Base-by-base conservation (phyloP, 2,797 vertebrate genomes). In the Pseudochirops cupreus region DNA sequence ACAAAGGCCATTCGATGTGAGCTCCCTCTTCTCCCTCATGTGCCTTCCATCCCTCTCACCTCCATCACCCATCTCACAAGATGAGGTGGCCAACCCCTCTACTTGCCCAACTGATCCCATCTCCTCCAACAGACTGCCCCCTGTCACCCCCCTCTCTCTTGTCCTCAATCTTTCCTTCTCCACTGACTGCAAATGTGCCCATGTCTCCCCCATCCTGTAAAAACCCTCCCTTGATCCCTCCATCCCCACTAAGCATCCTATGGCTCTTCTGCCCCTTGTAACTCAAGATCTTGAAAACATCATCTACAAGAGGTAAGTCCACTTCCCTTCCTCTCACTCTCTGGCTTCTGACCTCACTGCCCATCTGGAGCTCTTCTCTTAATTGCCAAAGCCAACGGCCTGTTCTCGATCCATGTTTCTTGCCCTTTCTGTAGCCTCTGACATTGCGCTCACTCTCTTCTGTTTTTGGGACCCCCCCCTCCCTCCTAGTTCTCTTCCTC, bases 1-100 rank as follows among this genome's bases (percentile, higher is more conserved):
- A n/a, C 0, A 0, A 4, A 18, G 33, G 33, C 5, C 33, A 21
- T 5, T 74, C 11, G 0, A 3, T 0, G 1, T 39, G 33, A n/a
- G 33, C 33, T n/a, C 16, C 62, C 33, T 39, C 33, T 67, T 39
- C 5, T 62, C 28, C 57, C 57, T 21, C 57, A 13, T 29, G 33
- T 67, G 4, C 31, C 29, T n/a, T 31, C 11, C 12, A 10, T 54
- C 7, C 31, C 13, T 14, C 31, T n/a, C 31, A 16, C 59, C 59
- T 67, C 62, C 33, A 12, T n/a, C 14, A 67, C 59, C 12, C 12
- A 14, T 33, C 57, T 58, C 57, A 58, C 26, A 29, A 4, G 58
- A 31, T 62, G 59, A 62, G 57, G 57, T 29, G 57, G 2, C 14
- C 31, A n/a, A 67, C 24, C 31, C 59, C 59, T 67, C 31, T 33